Percentiles rank a stretch among this genome's conserved stretches.
These are phyloP conservation scores for Bubo bubo DNA, from an alignment of 2,113 vertebrate species.

Conservation along the genomic window DNA sequence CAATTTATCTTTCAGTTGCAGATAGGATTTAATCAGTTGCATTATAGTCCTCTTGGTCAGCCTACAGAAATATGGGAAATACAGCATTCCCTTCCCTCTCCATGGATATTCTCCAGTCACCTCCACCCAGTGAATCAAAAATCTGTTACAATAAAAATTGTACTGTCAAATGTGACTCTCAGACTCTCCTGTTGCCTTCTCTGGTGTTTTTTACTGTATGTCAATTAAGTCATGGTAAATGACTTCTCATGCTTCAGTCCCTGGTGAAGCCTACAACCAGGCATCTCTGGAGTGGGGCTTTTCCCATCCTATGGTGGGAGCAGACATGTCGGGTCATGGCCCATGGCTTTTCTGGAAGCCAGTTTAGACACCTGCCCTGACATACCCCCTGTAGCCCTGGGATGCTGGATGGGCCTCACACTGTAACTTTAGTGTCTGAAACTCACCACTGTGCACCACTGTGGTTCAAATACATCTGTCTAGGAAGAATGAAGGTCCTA, in stretches of 20 bases:
- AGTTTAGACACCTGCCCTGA: background rate
- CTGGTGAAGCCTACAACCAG: background rate
- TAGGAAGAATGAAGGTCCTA: background rate
- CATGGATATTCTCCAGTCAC: background rate
- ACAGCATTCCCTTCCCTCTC: background rate
- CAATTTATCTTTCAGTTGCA: background rate
- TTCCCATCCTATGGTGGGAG: background rate
- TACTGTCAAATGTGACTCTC: background rate
- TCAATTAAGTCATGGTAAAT: background rate
- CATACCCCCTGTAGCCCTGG: background rate
- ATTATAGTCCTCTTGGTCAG: background rate
- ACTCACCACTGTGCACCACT: background rate
- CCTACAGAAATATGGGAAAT: background rate
- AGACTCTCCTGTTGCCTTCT: background rate
- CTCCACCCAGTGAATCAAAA: background rate
- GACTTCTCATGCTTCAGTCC: background rate
- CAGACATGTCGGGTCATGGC: rapidly evolving
- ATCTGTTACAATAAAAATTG: background rate
- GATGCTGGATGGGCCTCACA: background rate
- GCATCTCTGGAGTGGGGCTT: rapidly evolving
- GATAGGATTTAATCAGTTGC: background rate
- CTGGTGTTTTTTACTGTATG: background rate
- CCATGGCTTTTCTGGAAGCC: background rate
- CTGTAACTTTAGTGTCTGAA: background rate
- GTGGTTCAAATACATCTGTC: background rate